A percentile compares a stretch with the other conserved stretches of the same genome.
Conservation (phyloP, 2,113 vertebrate genomes). For the Brachionichthys hirsutus region DNA sequence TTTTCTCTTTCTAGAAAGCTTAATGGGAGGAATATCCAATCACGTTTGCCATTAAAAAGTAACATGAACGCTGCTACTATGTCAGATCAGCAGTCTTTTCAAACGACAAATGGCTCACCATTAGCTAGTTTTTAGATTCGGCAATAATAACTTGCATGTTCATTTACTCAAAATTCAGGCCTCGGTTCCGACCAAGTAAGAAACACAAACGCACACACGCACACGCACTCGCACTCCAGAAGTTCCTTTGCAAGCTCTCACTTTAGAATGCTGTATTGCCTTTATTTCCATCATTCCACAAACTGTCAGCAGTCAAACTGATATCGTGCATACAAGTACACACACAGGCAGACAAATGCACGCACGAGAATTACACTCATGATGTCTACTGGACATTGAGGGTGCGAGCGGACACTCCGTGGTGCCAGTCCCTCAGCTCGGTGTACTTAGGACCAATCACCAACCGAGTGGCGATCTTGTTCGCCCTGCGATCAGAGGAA, state of each 20-base stretch:
- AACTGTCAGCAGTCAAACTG: constrained; percentile 11
- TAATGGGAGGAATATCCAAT: too few species aligned
- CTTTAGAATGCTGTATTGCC: constrained; percentile 12
- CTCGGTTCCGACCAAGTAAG: too few species aligned
- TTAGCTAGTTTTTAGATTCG: neutral
- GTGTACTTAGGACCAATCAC: constrained; percentile 93
- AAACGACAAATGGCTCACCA: neutral
- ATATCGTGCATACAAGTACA: neutral
- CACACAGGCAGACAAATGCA: constrained; percentile 2
- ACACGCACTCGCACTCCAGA: neutral
- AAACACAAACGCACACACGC: neutral
- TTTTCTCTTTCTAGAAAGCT: too few species aligned
- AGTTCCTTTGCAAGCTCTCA: constrained; percentile 9
- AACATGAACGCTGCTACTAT: too few species aligned
- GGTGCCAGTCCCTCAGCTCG: constrained; percentile 98
- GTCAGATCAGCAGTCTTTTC: too few species aligned
- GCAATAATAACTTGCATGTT: too few species aligned
- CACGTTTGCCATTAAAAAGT: too few species aligned
- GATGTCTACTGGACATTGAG: constrained; percentile 92
- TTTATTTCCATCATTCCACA: constrained; percentile 18
- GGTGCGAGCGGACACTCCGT: constrained; percentile 95
- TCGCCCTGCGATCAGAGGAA: constrained; percentile 80
- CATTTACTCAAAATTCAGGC: too few species aligned
- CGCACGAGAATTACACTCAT: neutral
- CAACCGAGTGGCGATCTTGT: constrained; percentile 83